Percentiles rank a stretch among this genome's conserved stretches.
Evolutionary conservation across 2,113 vertebrate species (phyloP).

Genomic region (Cettia cetti): DNA sequence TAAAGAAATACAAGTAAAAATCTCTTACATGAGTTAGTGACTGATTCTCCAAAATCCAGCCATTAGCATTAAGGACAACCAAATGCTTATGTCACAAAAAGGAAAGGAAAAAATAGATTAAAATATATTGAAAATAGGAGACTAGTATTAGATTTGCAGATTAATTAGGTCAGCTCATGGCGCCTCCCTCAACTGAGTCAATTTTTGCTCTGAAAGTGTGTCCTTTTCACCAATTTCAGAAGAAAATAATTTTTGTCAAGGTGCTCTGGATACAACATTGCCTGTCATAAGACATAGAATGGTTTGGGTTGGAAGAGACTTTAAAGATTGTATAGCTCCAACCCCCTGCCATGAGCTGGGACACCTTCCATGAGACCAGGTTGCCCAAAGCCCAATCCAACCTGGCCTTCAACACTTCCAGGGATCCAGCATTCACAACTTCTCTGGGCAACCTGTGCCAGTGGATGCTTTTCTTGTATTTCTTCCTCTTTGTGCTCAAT

Average conservation of each 20-base stretch:
- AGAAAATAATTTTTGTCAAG: background rate
- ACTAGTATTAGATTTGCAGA: background rate
- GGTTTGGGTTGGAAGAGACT: background rate
- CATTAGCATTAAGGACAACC: background rate
- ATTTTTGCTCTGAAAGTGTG: background rate
- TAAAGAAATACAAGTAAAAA: background rate
- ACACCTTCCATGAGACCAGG: background rate
- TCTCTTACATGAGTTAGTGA: background rate
- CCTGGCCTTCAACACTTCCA: background rate
- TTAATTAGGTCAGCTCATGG: background rate
- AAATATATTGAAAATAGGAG: background rate
- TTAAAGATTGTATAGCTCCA: background rate
- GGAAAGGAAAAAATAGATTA: background rate
- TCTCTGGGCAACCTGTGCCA: background rate
- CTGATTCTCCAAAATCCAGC: background rate
- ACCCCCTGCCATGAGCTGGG: fast-evolving
- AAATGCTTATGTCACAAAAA: background rate
- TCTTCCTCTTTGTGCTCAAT: background rate
- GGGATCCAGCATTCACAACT: background rate
- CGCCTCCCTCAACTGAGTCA: background rate
- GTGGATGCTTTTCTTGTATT: background rate
- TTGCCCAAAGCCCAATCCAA: background rate
- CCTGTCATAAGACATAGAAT: background rate
- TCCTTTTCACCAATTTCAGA: background rate
- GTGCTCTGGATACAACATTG: background rate